phyloP scores from a whole-genome alignment of 2,113 vertebrate species.

The Grammomys dolichurus region DNA sequence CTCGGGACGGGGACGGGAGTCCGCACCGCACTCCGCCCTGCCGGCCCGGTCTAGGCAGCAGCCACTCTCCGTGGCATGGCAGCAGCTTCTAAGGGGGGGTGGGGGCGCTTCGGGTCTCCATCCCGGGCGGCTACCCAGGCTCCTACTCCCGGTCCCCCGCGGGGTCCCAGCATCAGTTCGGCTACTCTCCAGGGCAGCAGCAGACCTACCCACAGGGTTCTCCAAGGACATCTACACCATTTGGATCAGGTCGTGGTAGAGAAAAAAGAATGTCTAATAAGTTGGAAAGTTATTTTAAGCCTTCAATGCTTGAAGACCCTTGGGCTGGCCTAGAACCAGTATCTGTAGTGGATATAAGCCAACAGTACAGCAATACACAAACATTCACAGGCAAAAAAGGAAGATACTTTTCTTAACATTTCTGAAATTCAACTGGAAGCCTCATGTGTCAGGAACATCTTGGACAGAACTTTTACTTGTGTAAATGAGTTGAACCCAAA shows the following conservation, averaged over 20 bases:
- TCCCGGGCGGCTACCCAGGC: slow-evolving; percentile 83
- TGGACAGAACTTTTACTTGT: slow-evolving; percentile 80
- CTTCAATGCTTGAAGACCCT: slow-evolving; percentile 96
- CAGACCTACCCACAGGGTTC: slow-evolving; percentile 87
- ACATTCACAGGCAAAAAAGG: slow-evolving; percentile 91
- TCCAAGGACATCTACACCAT: slow-evolving; percentile 94
- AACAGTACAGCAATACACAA: slow-evolving; percentile 90
- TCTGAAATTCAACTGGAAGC: slow-evolving; percentile 83
- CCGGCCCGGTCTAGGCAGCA: slow-evolving; percentile 84
- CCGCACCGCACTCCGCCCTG: slow-evolving; percentile 86
- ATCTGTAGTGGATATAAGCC: slow-evolving; percentile 91
- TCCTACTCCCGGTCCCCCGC: slow-evolving; percentile 85
- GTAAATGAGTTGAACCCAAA: slow-evolving; percentile 79
- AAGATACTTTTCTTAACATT: slow-evolving; percentile 93
- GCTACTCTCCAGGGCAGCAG: slow-evolving; percentile 86
- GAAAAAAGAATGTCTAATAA: slow-evolving; percentile 93
- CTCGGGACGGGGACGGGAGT: slow-evolving; percentile 85
- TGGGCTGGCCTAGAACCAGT: slow-evolving; percentile 94
- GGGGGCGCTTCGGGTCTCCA: slow-evolving; percentile 82
- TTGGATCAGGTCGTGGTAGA: slow-evolving; percentile 93
- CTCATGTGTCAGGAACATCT: slow-evolving; percentile 85
- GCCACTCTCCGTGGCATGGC: slow-evolving; percentile 83
- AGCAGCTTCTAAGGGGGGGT: slow-evolving; percentile 68
- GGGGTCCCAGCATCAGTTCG: slow-evolving; percentile 86
- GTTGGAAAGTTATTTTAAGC: slow-evolving; percentile 95